phyloP scores from a whole-genome alignment of 2,797 vertebrate species.

The Spondyliosoma cantharus region DNA sequence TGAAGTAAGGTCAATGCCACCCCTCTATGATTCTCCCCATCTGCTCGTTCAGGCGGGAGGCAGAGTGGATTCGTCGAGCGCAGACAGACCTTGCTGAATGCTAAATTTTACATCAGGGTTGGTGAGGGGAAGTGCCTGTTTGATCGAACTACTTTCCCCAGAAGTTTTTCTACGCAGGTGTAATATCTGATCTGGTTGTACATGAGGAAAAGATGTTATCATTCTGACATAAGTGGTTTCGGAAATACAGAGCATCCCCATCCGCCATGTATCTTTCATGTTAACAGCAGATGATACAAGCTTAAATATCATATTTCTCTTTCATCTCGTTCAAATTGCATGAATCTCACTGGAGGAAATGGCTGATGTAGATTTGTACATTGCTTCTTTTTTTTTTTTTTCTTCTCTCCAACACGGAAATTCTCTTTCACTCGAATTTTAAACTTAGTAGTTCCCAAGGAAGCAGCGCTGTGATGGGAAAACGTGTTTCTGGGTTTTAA shows the following conservation, averaged over 20 bases:
- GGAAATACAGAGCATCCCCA: conserved; percentile 1
- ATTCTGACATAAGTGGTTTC: conserved; percentile 57
- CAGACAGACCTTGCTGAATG: conserved; percentile 54
- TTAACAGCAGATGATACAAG: conserved; percentile 55
- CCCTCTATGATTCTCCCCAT: conserved; percentile 44
- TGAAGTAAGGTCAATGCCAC: conserved; percentile 53
- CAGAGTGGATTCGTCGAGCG: conserved; percentile 60
- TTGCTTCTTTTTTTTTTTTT: conserved; percentile 30
- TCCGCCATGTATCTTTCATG: conserved; percentile 63
- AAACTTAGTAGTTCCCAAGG: conserved; percentile 41
- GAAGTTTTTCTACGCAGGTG: conserved; percentile 46
- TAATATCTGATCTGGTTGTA: conserved; percentile 18
- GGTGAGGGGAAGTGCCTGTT: conserved; percentile 45
- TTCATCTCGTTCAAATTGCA: conserved; percentile 62
- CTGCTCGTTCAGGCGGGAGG: conserved; percentile 63
- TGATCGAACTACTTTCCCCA: conserved; percentile 34
- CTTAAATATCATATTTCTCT: conserved; percentile 53
- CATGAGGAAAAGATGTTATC: conserved; percentile 39
- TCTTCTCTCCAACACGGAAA: conserved; percentile 20
- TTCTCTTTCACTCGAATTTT: conserved; percentile 44
- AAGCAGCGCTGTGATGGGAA: conserved; percentile 54
- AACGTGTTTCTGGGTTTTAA: conserved; percentile 54
- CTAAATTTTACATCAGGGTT: conserved; percentile 67
- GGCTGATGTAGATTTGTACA: conserved; percentile 45
- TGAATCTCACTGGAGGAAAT: conserved; percentile 52